Percentiles rank a stretch among this genome's conserved stretches.
These are phyloP conservation scores for Drosophila ohnishii DNA, from an alignment of 1,140 invertebrate species.

Conservation along the genomic window DNA sequence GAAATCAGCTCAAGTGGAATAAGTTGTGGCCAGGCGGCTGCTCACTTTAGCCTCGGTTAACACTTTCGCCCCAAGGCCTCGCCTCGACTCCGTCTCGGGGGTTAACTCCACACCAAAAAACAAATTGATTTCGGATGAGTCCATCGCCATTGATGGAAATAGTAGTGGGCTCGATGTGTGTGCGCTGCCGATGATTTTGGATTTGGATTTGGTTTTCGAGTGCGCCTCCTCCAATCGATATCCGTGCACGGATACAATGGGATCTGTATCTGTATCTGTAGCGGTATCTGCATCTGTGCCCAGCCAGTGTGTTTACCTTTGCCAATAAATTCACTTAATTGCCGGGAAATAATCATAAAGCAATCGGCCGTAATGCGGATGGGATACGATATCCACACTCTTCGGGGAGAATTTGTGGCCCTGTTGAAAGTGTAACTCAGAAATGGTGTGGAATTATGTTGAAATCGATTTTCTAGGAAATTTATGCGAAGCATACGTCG, in stretches of 20 bases:
- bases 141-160: constrained; percentile 67
- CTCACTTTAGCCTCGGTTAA: constrained; percentile 65
- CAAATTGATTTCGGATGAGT: constrained; percentile 76
- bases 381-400: constrained; percentile 18
- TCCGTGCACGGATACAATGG: constrained; percentile 6
- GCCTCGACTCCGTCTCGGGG: constrained; percentile 2
- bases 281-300: constrained; percentile 13
- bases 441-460: constrained; percentile 60
- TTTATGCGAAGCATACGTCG: constrained; percentile 23
- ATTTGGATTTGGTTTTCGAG: constrained; percentile 34
- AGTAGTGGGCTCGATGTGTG: constrained; percentile 51
- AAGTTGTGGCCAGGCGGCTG: constrained; percentile 64
- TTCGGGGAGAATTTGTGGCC: constrained; percentile 39
- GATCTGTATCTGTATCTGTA: constrained; percentile 23
- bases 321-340: constrained; percentile 82
- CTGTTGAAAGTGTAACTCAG: constrained; percentile 60
- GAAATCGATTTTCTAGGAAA: constrained; percentile 57
- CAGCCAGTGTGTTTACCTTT: constrained; percentile 69
- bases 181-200: constrained; percentile 24
- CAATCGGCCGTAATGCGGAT: constrained; percentile 75
- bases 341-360: constrained; percentile 83
- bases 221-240: constrained; percentile 67
- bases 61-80: constrained; percentile 43
- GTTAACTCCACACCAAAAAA: constrained; percentile 44
- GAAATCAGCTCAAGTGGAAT: constrained; percentile 79